A percentile compares a stretch with the other conserved stretches of the same genome.
These are phyloP conservation scores for Capreolus pygargus DNA, from an alignment of 2,113 vertebrate species.

Conservation along the genomic window DNA sequence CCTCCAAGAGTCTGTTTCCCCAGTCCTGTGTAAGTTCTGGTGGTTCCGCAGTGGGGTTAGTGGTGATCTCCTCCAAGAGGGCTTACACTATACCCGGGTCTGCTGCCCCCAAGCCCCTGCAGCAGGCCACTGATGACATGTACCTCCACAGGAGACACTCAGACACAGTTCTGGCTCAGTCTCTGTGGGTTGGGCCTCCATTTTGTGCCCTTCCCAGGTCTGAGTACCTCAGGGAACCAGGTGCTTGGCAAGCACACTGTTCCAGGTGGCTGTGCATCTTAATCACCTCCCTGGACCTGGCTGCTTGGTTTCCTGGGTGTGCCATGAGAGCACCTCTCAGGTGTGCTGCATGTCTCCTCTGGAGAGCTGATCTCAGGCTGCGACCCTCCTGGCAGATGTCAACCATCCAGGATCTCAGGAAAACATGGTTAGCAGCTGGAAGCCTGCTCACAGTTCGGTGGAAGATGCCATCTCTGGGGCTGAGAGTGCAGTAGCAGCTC, in stretches of 20 bases:
- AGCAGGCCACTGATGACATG: neutral
- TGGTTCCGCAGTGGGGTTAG: neutral
- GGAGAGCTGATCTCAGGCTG: neutral
- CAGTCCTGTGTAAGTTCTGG: neutral
- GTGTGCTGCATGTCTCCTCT: neutral
- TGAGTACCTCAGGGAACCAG: neutral
- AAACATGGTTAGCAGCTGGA: neutral
- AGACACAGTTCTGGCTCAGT: neutral
- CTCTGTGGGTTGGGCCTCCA: neutral
- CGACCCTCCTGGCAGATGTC: neutral
- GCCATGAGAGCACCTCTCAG: neutral
- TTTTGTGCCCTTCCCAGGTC: neutral
- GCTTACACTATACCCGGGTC: neutral
- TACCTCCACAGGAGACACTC: neutral
- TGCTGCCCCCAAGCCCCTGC: neutral
- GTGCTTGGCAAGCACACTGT: neutral
- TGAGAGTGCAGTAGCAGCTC: neutral
- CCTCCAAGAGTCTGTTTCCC: neutral
- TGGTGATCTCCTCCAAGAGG: neutral
- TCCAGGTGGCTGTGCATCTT: neutral
- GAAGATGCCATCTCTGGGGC: neutral
- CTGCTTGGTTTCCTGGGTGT: accelerated
- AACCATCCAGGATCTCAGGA: neutral
- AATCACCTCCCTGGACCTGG: neutral
- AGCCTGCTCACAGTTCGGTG: neutral